These are phyloP conservation scores for Caenorhabditis panamensis DNA, from an alignment of 2,888 invertebrate species.

Conservation along the genomic window DNA sequence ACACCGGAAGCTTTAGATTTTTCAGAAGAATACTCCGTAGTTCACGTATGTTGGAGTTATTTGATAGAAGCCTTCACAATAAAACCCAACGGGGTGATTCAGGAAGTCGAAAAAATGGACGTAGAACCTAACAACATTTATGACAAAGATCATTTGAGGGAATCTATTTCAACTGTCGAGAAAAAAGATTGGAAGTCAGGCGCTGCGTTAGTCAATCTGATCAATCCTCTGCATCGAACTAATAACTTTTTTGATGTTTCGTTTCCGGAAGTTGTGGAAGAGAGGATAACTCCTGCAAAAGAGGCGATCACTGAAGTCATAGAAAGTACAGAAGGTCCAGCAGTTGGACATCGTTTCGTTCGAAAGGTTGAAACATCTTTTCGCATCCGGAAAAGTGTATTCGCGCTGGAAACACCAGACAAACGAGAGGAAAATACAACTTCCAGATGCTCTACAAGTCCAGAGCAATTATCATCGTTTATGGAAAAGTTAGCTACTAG, in stretches of 20 bases:
- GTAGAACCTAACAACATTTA: too few species aligned
- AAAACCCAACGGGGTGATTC: too few species aligned
- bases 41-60: slow-evolving; percentile 53
- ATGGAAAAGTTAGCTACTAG: slow-evolving; percentile 55
- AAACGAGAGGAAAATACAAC: slow-evolving; percentile 19
- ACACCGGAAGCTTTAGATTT: slow-evolving; percentile 71
- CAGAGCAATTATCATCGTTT: slow-evolving; percentile 39
- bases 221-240: too few species aligned
- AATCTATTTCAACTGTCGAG: too few species aligned
- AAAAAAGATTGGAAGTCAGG: too few species aligned
- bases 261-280: too few species aligned
- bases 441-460: slow-evolving; percentile 16
- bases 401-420: slow-evolving; percentile 30
- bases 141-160: too few species aligned
- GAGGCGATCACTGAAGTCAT: too few species aligned
- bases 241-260: too few species aligned
- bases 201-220: slow-evolving; percentile 16
- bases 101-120: too few species aligned
- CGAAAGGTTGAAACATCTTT: slow-evolving; percentile 70
- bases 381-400: slow-evolving; percentile 55
- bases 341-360: slow-evolving; percentile 56
- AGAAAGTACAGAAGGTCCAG: slow-evolving; percentile 59
- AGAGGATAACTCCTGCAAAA: too few species aligned
- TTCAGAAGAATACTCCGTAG: slow-evolving; percentile 64
- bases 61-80: too few species aligned